Base-by-base conservation (phyloP, 2,888 invertebrate species). In the Yponomeuta malinellus region DNA sequence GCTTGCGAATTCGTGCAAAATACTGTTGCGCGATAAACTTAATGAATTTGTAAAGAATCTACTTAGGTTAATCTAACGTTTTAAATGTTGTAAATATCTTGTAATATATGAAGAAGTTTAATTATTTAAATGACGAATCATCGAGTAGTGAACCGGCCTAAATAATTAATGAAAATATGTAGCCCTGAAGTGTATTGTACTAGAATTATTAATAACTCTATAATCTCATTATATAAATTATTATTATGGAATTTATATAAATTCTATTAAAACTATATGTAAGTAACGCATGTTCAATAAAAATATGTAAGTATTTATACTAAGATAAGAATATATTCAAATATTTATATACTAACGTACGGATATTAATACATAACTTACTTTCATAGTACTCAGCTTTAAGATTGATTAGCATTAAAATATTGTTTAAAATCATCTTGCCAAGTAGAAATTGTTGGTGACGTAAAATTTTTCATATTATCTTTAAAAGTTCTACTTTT, bases 81-180 rank as follows among this genome's bases (percentile, higher is more conserved):
- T 48, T 52, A 66, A 71, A 63, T 72, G 67, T 71, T 29, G 31
- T 65, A 12, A 29, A 65, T 29, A 65, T 65, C 43, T 43, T 43
- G 15, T 15, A 59, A 4, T 59, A 15, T 15, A 59, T 59, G 1
- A 59, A 59, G 52, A 12, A 43, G 5, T 43, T 15, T 59, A 59
- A 15, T 12, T 59, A 15, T 15, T 2, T 23, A 12, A 52, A 68
- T 29, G 63, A 31, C 43, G 80, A 84, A 83, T 81, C 90, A 90
- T 86, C 91, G 92, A 91, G 92, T 91, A 90, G 91, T 89, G 78
- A 76, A 76, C 90, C 89, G 92, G 91, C 91, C 92, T 92, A 91
- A 91, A 90, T 89, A 88, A 74, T 85, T 90, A 87, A 83, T 75
- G 77, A 77, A 79, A 74, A 76, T 78, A 75, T 15, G 12, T 59